A percentile compares a stretch with the other conserved stretches of the same genome.
Conservation (phyloP, 2,888 invertebrate genomes). For the Perizoma flavofasciatum region DNA sequence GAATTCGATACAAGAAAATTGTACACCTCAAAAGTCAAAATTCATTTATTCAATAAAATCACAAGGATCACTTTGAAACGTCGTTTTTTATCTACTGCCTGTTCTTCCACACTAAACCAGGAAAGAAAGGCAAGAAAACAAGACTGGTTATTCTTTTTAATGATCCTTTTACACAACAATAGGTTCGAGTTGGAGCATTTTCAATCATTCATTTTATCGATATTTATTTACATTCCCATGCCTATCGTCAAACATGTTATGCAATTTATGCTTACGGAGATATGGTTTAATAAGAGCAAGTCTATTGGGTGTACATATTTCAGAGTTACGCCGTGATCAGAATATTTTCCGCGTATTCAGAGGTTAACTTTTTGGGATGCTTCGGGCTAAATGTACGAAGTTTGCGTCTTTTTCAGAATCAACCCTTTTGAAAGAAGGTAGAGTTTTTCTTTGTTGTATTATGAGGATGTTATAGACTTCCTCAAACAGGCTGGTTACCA, state of each 20-base stretch:
- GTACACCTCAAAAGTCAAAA: no score
- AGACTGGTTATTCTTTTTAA: no score
- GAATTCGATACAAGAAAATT: no score
- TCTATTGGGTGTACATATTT: slow-evolving; percentile 59
- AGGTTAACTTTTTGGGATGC: slow-evolving; percentile 22
- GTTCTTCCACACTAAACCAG: no score
- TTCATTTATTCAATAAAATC: no score
- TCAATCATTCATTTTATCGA: slow-evolving; percentile 7
- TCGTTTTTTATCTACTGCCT: no score
- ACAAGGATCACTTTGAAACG: no score
- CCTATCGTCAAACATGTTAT: slow-evolving; percentile 47
- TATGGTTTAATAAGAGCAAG: slow-evolving; percentile 61
- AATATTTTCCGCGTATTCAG: slow-evolving; percentile 32
- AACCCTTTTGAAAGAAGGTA: slow-evolving; percentile 10
- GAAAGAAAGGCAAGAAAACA: no score
- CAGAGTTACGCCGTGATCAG: slow-evolving; percentile 41
- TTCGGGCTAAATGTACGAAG: slow-evolving; percentile 10
- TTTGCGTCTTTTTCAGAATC: slow-evolving; percentile 13
- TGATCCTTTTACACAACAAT: no score
- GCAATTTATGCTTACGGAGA: slow-evolving; percentile 60
- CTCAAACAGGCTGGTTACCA: no score
- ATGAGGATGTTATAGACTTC: no score
- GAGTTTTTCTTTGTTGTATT: neutral
- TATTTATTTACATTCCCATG: slow-evolving; percentile 33
- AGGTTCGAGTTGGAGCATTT: no score